Conservation (phyloP, 35 echinoderm and acorn worm genomes). For the Heliocidaris tuberculata region DNA sequence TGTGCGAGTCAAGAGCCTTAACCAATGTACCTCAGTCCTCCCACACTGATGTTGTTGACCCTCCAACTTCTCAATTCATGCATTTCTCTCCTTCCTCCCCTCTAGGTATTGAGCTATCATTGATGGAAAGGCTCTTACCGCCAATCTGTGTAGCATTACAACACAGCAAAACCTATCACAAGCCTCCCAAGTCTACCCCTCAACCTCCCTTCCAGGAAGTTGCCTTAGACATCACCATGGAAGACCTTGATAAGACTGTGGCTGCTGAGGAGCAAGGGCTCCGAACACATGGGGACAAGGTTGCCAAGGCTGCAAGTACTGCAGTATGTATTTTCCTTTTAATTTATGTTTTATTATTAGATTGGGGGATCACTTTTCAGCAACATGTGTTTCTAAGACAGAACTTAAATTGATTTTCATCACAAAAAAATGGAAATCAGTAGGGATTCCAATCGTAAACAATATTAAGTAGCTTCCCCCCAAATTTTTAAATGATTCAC, state of each 20-base stretch:
- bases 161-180: conserved; percentile 53
- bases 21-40: too few relatives aligned
- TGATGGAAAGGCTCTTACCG: conserved; percentile 47
- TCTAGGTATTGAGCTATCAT: conserved; percentile 41
- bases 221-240: conserved; percentile 11
- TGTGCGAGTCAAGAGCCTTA: too few relatives aligned
- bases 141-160: conserved; percentile 53
- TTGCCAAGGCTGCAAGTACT: background rate
- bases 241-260: conserved; percentile 11
- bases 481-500: too few relatives aligned
- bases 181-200: background rate
- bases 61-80: too few relatives aligned
- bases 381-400: too few relatives aligned
- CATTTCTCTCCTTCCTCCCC: background rate
- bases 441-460: too few relatives aligned
- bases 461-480: too few relatives aligned
- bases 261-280: background rate
- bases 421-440: too few relatives aligned
- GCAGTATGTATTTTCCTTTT: background rate
- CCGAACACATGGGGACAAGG: background rate
- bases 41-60: too few relatives aligned
- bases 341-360: too few relatives aligned
- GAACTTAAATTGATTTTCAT: too few relatives aligned
- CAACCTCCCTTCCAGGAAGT: conserved; percentile 30
- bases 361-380: too few relatives aligned